Base-by-base conservation (phyloP, 2,888 invertebrate species). In the Megaustenia siamemsis region DNA sequence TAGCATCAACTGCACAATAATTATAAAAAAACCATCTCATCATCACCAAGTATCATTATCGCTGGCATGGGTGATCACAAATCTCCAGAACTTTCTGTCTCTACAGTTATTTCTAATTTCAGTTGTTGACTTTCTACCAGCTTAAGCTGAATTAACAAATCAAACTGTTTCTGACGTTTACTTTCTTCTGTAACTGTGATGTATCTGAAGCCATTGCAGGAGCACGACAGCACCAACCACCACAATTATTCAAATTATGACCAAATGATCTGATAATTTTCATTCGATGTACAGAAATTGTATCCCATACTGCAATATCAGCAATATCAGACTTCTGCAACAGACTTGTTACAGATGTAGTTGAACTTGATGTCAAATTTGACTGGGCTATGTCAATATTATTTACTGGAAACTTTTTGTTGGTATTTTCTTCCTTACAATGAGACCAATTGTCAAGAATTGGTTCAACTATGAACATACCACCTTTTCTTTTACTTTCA, bases 261-360 rank as follows among this genome's bases (percentile, higher is more conserved):
- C 49, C 18, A 73, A 49, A 73, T 45, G 18, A 49, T 49, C 73
- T 45, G 18, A 73, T n/a, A 35, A 66, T 63, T 21, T 32, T 21
- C 66, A 82, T 45, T 18, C 63, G 10, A 5, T 35, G 43, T 45
- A 38, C 35, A 15, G 63, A 28, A n/a, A 82, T 75, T n/a, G 32
- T 75, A 49, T 82, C 82, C 82, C 82, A 82, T 12, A 82, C 49
- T 56, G 82, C 75, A 63, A 82, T 82, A 35, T 82, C 66, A 45
- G 76, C 45, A 75, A 82, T 38, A 1, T 35, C 53, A 43, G 35
- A 15, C 5, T 8, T 5, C 49, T 28, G 32, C 43, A n/a, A 28
- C 18, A 12, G 2, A 21, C 18, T 49, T 73, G 21, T 18, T 45
- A 21, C 32, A 49, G 3, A 12, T 49, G 32, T 1, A 32, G 73